A percentile compares a stretch with the other conserved stretches of the same genome.
Evolutionary conservation across 2,113 vertebrate genomes (phyloP).

Genomic region (Grammomys surdaster): DNA sequence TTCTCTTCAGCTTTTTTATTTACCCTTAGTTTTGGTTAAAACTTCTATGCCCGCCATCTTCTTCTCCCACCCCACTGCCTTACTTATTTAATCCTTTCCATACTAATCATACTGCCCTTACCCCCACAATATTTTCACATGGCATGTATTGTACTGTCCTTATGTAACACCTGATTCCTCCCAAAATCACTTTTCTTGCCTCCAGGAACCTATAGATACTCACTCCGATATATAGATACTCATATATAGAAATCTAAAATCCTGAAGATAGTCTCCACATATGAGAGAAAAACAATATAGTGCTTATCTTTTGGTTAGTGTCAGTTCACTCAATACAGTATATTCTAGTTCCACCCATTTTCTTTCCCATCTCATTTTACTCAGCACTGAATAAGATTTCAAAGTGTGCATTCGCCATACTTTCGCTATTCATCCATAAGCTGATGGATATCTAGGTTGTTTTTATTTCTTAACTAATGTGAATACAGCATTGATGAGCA

Average conservation of each 20-base stretch:
- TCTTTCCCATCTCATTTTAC: not conserved
- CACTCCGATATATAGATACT: not conserved
- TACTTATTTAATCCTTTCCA: not conserved
- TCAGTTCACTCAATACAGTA: not conserved
- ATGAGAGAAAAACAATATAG: not conserved
- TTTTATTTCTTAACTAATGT: not conserved
- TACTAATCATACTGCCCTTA: fast-evolving
- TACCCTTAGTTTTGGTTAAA: not conserved
- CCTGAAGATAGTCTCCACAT: not conserved
- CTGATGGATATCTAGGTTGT: not conserved
- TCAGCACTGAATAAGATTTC: not conserved
- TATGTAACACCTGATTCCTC: not conserved
- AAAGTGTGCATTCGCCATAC: not conserved
- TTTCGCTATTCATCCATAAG: not conserved
- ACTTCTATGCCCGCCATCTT: not conserved
- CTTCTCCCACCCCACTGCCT: no score
- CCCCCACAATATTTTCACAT: not conserved
- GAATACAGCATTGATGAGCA: no score
- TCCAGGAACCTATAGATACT: not conserved
- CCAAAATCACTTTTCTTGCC: not conserved
- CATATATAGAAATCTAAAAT: not conserved
- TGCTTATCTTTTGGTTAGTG: not conserved
- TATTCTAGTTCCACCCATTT: not conserved
- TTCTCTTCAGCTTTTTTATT: not conserved
- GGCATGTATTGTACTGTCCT: not conserved